Base-by-base conservation (phyloP, 2,797 vertebrate genomes). In the Epinephelus coioides region DNA sequence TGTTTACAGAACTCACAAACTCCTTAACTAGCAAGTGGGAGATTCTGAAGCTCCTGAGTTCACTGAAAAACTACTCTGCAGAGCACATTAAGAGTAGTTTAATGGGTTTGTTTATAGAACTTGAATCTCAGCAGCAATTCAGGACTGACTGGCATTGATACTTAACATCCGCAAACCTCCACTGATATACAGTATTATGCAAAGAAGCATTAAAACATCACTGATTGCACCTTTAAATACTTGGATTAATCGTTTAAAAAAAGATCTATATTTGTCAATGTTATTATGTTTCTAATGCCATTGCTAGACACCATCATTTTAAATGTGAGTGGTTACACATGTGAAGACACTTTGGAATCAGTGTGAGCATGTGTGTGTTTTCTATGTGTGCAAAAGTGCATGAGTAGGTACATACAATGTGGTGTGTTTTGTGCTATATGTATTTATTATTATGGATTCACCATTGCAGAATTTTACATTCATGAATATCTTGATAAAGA, bases 341-440 rank as follows among this genome's bases (percentile, higher is more conserved):
- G 46, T 84, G 72, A 47, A 61, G 82, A 78, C 78, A 79, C 64
- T 69, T 81, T 53, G 49, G 34, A 74, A 68, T 75, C 55, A 40
- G 63, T 79, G 69, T 75, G 71, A 89, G 86, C 79, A 86, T 87
- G 84, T 83, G 70, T 81, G 73, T 78, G 50, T 82, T 64, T 79
- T 74, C 54, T 55, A 64, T 73, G 60, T 80, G 72, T 78, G 72
- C 74, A 85, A 83, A 59, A 57, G 76, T 90, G 88, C 89, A 91
- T 90, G 88, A 74, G 40, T 82, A 81, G 60, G 18, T 83, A 30
- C 27, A 79, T 83, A 70, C 38, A 87, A 76, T 17, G 23, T 81
- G 56, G 55, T 79, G 83, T 91, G 79, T 84, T 86, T 83, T 83
- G 77, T 83, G 62, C 23, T 79, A 40, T 34, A 57, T 76, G 23